Percentiles rank a stretch among this genome's conserved stretches.
Conservation (phyloP, 1,140 invertebrate genomes). For the Zeugodacus cucurbitae region DNA sequence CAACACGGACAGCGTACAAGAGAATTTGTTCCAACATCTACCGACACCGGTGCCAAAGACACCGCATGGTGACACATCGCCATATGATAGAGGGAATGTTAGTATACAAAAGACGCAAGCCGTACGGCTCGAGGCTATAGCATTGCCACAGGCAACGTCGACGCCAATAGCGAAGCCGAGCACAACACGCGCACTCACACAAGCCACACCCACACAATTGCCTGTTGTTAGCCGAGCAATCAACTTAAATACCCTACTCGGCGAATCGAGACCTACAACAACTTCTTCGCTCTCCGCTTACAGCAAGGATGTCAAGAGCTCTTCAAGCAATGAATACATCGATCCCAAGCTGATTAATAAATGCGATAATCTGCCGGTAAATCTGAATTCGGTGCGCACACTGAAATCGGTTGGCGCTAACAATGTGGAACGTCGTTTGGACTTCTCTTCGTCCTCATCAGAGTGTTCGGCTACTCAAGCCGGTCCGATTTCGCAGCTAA, state of each 20-base stretch:
- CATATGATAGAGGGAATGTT: background rate
- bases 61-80: background rate
- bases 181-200: background rate
- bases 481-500: conserved; percentile 17
- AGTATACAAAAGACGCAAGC: conserved; percentile 37
- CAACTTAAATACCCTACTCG: conserved; percentile 54
- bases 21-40: background rate
- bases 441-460: conserved; percentile 43
- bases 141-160: background rate
- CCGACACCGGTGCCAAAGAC: background rate
- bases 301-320: conserved; percentile 42
- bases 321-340: conserved; percentile 52
- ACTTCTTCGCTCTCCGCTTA: background rate
- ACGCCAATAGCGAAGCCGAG: background rate
- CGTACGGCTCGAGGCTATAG: conserved; percentile 50
- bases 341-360: conserved; percentile 63
- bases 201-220: conserved; percentile 31
- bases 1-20: background rate
- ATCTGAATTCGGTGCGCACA: conserved; percentile 47
- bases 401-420: conserved; percentile 43
- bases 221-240: background rate
- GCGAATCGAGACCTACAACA: background rate
- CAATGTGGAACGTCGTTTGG: conserved; percentile 33
- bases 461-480: conserved; percentile 24
- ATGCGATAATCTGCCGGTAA: conserved; percentile 62